Percentiles rank a stretch among this genome's conserved stretches.
phyloP scores from a whole-genome alignment of 2,113 vertebrate species.

The Rhodinocichla rosea region DNA sequence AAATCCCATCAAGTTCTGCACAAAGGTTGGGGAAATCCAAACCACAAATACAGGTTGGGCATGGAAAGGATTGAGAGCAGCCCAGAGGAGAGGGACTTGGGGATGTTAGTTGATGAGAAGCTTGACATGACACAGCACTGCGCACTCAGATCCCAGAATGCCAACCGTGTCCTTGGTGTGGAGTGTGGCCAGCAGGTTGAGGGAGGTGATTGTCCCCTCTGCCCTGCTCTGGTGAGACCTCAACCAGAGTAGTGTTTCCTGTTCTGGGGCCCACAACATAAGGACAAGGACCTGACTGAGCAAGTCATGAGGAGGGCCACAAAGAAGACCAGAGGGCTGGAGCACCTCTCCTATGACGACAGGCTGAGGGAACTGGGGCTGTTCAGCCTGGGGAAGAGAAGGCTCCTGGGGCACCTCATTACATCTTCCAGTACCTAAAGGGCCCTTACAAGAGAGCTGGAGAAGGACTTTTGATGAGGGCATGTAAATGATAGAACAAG shows the following conservation, averaged over 20 bases:
- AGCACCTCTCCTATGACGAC: neutral
- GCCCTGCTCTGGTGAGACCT: neutral
- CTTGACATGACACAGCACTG: neutral
- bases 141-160: neutral
- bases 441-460: neutral
- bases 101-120: neutral
- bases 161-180: neutral
- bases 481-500: neutral
- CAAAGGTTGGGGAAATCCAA: neutral
- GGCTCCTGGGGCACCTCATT: neutral
- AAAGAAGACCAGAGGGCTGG: neutral
- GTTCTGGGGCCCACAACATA: neutral
- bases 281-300: neutral
- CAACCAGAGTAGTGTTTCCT: accelerated
- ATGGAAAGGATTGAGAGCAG: neutral
- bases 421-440: neutral
- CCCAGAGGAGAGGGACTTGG: neutral
- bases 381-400: neutral
- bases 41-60: neutral
- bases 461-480: neutral
- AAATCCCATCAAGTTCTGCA: neutral
- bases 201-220: neutral
- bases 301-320: neutral
- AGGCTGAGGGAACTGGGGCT: neutral
- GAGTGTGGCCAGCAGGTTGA: neutral